Base-by-base conservation (phyloP, 2,888 invertebrate genomes). In the Mimas tiliae region DNA sequence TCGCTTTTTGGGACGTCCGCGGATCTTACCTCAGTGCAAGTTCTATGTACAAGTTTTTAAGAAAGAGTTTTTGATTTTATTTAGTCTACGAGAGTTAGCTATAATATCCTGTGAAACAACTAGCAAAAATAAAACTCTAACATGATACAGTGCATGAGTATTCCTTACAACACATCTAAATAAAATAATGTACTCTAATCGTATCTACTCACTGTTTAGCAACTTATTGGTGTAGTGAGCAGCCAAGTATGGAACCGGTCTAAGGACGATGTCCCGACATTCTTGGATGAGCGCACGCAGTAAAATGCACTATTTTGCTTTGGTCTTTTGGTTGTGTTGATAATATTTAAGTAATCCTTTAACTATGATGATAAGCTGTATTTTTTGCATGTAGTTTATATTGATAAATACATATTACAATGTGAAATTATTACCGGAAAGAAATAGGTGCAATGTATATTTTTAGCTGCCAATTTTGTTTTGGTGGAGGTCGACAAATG, bases 191-290 rank as follows among this genome's bases (percentile, higher is more conserved):
- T 58, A 21, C 50, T 55, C 72, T 70, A 67, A 74, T 73, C 73
- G 73, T 70, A 68, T 70, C 72, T 66, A 76, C 73, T 72, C 68
- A 72, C 70, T 67, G 73, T 71, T 74, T 74, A 75, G 71, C 70
- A 70, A 67, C 72, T 70, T 76, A 70, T 72, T 78, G 76, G 74
- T 69, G 78, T 77, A 77, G 79, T 77, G 77, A 77, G 80, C 78
- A 75, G 73, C 76, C 75, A 76, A 76, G 74, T 74, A 72, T 74
- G 76, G 81, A 89, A 91, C 91, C 91, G 90, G 91, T 90, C 85
- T 71, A 74, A 71, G 82, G 86, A 81, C 89, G 88, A 87, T 83
- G 90, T 88, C 88, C 88, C 83, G 80, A 78, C 89, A 89, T 90
- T 91, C 90, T 88, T 84, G 86, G 86, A 86, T 87, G 86, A 80